Evolutionary conservation across 2,113 vertebrate genomes (phyloP).

Genomic region (Boulengeromyrus knoepffleri): DNA sequence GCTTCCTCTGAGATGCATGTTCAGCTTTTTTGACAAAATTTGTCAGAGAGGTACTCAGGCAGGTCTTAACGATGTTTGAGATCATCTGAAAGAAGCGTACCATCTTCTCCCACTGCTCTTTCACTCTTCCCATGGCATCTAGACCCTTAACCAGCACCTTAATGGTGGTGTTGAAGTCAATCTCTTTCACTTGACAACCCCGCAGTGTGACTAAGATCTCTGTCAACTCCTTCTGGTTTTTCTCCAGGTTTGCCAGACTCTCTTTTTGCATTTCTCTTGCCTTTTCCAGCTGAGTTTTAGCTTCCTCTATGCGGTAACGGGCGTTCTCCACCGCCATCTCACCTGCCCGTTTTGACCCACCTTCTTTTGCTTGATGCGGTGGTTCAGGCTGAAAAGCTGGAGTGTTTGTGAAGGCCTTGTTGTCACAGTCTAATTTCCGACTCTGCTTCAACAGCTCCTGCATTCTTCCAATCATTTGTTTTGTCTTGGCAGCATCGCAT

Average conservation of each 20-base stretch:
- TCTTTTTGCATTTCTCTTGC: no score
- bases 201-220: no score
- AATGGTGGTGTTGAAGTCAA: slow-evolving; percentile 38
- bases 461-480: slow-evolving; percentile 3
- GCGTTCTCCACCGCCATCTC: no score
- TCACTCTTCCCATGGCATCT: slow-evolving; percentile 37
- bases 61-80: slow-evolving; percentile 41
- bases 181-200: slow-evolving; percentile 12
- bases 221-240: no score
- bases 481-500: not conserved
- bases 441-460: no score
- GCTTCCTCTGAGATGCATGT: not conserved
- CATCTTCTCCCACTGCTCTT: slow-evolving; percentile 48
- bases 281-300: no score
- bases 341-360: no score
- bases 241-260: not conserved
- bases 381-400: slow-evolving; percentile 28
- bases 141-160: slow-evolving; percentile 37
- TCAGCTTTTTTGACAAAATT: slow-evolving; percentile 23
- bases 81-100: slow-evolving; percentile 48
- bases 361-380: not conserved
- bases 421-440: slow-evolving; percentile 19
- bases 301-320: no score
- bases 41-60: slow-evolving; percentile 29
- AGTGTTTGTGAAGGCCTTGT: slow-evolving; percentile 20